Percentiles rank a stretch among this genome's conserved stretches.
These are phyloP conservation scores for Aptenodytes forsteri DNA, from an alignment of 2,113 vertebrate genomes.

Conservation along the genomic window DNA sequence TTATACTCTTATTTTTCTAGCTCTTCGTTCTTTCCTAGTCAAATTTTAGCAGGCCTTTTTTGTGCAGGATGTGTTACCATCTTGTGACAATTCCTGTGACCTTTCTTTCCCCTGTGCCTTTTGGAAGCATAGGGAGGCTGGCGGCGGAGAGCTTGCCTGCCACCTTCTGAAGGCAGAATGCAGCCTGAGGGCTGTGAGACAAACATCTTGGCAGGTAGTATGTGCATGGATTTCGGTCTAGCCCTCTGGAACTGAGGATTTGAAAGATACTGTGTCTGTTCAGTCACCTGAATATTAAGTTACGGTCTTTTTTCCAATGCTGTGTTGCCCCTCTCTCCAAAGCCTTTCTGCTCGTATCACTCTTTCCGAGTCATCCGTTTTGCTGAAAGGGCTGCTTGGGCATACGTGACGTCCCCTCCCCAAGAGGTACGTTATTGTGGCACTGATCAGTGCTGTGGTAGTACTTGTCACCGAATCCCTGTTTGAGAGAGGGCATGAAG, in stretches of 20 bases:
- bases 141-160: neutral
- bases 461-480: neutral
- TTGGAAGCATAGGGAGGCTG: neutral
- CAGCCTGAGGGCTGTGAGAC: neutral
- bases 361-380: neutral
- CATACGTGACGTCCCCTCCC: accelerated
- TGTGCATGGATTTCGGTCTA: neutral
- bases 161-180: neutral
- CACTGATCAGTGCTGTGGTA: neutral
- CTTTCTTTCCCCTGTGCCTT: neutral
- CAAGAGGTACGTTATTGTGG: accelerated
- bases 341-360: neutral
- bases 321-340: neutral
- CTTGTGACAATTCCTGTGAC: neutral
- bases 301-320: neutral
- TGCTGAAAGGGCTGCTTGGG: neutral
- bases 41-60: neutral
- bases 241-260: neutral
- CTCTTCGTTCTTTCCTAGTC: neutral
- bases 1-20: neutral
- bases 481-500: neutral
- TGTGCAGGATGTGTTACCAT: neutral
- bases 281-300: neutral
- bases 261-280: neutral
- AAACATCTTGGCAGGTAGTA: neutral